Evolutionary conservation across 2,797 vertebrate genomes (phyloP).

Genomic region (Darevskia nairensis): DNA sequence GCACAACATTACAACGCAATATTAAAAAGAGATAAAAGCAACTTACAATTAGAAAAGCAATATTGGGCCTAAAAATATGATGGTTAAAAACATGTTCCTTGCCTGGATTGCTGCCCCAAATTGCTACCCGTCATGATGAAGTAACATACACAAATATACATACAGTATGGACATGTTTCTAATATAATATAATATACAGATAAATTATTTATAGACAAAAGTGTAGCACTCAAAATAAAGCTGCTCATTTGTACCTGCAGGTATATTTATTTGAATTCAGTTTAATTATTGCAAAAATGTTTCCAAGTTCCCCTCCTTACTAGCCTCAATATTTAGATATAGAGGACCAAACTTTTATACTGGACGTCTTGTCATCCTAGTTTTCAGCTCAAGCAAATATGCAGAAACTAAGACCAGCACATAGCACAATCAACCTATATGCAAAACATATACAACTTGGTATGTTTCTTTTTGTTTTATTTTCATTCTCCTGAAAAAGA

Average conservation of each 20-base stretch:
- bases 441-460: constrained; percentile 18
- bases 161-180: background rate
- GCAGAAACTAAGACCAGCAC: background rate
- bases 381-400: constrained; percentile 13
- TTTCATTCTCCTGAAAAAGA: background rate
- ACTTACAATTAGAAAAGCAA: too few species aligned
- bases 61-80: too few species aligned
- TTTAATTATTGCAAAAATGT: constrained; percentile 31
- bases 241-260: background rate
- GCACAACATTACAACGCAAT: too few species aligned
- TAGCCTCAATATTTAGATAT: background rate
- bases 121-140: background rate
- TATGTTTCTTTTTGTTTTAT: constrained; percentile 9
- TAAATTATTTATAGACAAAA: background rate
- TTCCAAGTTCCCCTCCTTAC: background rate
- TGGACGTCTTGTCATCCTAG: background rate
- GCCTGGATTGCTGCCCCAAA: background rate
- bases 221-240: background rate
- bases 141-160: background rate
- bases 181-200: background rate
- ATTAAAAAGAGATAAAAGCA: too few species aligned
- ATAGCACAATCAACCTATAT: background rate
- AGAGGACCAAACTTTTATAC: background rate
- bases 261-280: background rate
- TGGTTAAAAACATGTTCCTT: background rate